Conservation (phyloP, 2,888 invertebrate genomes). For the Eristalis arbustorum region DNA sequence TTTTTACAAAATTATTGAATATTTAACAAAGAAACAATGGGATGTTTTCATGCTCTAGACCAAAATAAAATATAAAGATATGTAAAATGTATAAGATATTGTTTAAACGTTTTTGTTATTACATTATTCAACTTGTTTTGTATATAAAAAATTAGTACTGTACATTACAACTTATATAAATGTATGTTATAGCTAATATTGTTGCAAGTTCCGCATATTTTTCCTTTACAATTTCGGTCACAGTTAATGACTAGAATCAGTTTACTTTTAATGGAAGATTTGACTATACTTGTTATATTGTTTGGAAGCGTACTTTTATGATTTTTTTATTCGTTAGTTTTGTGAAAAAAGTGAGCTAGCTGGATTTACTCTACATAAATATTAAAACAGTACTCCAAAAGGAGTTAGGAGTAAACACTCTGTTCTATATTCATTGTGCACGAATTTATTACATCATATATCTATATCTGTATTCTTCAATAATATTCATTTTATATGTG, state of each 20-base stretch:
- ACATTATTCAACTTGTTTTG: background rate
- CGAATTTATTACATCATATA: too few relatives aligned
- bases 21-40: slow-evolving; percentile 18
- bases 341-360: background rate
- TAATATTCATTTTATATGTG: too few relatives aligned
- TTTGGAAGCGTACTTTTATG: background rate
- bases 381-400: too few relatives aligned
- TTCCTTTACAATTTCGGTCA: slow-evolving; percentile 26
- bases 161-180: slow-evolving; percentile 43
- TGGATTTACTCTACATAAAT: too few relatives aligned
- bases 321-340: background rate
- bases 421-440: too few relatives aligned
- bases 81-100: slow-evolving; percentile 63
- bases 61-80: slow-evolving; percentile 50
- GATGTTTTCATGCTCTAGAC: background rate
- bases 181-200: slow-evolving; percentile 26
- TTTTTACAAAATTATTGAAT: slow-evolving; percentile 44
- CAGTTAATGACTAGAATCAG: slow-evolving; percentile 31
- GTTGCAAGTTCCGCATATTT: background rate
- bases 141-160: slow-evolving; percentile 43
- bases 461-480: too few relatives aligned
- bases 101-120: slow-evolving; percentile 21
- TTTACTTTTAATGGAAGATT: slow-evolving; percentile 39
- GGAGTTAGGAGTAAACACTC: too few relatives aligned
- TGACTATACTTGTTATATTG: background rate